These are phyloP conservation scores for Teleogryllus occipitalis DNA, from an alignment of 1,140 invertebrate genomes.

Conservation along the genomic window DNA sequence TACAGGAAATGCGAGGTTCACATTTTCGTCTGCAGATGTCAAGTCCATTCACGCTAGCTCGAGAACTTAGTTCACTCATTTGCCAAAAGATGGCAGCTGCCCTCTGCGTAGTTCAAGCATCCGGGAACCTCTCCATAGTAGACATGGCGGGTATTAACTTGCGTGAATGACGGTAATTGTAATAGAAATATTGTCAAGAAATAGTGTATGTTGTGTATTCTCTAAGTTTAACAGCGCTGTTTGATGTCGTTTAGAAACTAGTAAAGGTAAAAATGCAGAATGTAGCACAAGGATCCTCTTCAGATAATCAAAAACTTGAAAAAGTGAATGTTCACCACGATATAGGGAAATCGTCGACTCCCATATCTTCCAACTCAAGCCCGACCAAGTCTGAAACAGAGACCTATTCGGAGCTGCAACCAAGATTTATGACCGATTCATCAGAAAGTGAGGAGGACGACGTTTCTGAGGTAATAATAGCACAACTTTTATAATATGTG, in stretches of 20 bases:
- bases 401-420: slow-evolving; percentile 62
- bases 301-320: slow-evolving; percentile 69
- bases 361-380: slow-evolving; percentile 51
- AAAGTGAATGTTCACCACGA: slow-evolving; percentile 49
- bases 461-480: slow-evolving; percentile 69
- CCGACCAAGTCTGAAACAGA: slow-evolving; percentile 69
- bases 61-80: neutral
- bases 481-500: slow-evolving; percentile 15
- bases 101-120: slow-evolving; percentile 19
- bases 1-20: neutral
- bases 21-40: slow-evolving; percentile 3
- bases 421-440: slow-evolving; percentile 78
- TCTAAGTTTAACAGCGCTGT: slow-evolving; percentile 21
- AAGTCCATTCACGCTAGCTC: neutral
- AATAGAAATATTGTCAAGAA: slow-evolving; percentile 32
- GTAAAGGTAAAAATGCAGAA: slow-evolving; percentile 76
- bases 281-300: slow-evolving; percentile 63
- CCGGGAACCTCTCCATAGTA: slow-evolving; percentile 42
- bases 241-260: slow-evolving; percentile 49
- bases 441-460: slow-evolving; percentile 88
- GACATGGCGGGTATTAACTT: slow-evolving; percentile 63
- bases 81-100: slow-evolving; percentile 10
- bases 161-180: slow-evolving; percentile 54
- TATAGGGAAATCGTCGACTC: slow-evolving; percentile 52
- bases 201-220: slow-evolving; percentile 28